Base-by-base conservation (phyloP, 2,113 vertebrate species). In the Phaetusa simplex region DNA sequence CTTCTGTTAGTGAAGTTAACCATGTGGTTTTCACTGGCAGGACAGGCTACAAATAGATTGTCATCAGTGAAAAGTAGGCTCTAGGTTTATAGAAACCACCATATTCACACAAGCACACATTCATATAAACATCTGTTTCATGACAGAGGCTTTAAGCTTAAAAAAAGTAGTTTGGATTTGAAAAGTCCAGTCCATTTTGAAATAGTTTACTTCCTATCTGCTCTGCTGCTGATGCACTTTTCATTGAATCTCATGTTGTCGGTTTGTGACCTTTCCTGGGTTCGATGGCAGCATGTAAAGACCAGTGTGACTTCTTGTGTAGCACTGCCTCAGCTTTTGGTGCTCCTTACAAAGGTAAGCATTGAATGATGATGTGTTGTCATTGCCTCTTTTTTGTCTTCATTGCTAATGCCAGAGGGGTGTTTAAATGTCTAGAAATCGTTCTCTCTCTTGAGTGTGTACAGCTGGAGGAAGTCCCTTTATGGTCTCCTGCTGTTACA, bases 311-410 rank as follows among this genome's bases (percentile, higher is more conserved):
- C 30, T 40, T 79, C 58, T 36, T 82, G 22, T 47, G n/a, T 47
- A 50, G 43, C 1, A 0, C 55, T 76, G 22, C n/a, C 21, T 95
- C 26, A 50, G 61, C 8, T 90, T 74, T 79, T 71, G 47, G 14
- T 45, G 32, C 64, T 21, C 10, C 56, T 88, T 82, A 32, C 30
- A 53, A 58, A 83, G 17, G n/a, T 34, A 67, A 58, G 15, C 16
- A 17, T 8, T 53, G 16, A 65, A 71, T 3, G 8, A 13, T 8
- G 21, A 0, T 30, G 21, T 1, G 1, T 66, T 91, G 26, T 55
- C n/a, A 15, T 49, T 80, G 36, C 14, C 43, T 11, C 42, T 69
- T 70, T 58, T 84, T 49, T 10, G 9, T 30, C 12, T 83, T 69
- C 11, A 14, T 34, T 88, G 49, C 32, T 69, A 64, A 17, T 65